phyloP scores from a whole-genome alignment of 2,797 vertebrate genomes.

The Cossypha caffra region DNA sequence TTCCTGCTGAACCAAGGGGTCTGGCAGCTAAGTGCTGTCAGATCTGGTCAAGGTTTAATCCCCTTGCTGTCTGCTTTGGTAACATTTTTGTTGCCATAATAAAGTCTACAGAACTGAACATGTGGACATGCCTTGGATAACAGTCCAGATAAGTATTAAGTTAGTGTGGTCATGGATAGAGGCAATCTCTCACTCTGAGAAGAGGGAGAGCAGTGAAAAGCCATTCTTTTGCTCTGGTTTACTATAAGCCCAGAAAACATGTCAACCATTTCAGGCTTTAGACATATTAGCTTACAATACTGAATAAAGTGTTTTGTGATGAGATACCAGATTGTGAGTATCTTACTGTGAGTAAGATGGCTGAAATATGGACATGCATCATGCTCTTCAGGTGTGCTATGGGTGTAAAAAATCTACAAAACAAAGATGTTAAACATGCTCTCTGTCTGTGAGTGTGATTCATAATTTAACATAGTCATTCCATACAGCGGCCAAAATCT shows the following conservation, averaged over 20 bases:
- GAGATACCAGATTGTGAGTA: background rate
- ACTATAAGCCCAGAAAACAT: background rate
- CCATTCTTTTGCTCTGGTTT: background rate
- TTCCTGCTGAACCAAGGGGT: background rate
- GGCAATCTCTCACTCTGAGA: background rate
- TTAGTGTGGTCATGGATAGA: background rate
- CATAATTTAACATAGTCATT: background rate
- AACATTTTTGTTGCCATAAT: background rate
- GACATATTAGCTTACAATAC: background rate
- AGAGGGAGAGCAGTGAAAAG: background rate
- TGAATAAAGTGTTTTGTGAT: background rate
- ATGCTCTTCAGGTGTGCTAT: background rate
- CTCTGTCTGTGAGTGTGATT: background rate
- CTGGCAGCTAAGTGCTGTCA: background rate
- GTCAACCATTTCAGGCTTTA: background rate
- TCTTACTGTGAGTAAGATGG: background rate
- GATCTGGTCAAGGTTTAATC: background rate
- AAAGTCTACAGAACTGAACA: background rate
- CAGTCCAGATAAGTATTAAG: background rate
- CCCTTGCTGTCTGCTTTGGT: background rate
- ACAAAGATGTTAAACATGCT: background rate
- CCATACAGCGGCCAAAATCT: background rate
- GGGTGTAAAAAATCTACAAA: background rate
- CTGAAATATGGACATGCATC: background rate
- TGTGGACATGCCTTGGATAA: background rate